Evolutionary conservation across 2,113 vertebrate species (phyloP), one percentile per base, ranked within the genome.

Genomic region (Gymnobelideus leadbeateri): DNA sequence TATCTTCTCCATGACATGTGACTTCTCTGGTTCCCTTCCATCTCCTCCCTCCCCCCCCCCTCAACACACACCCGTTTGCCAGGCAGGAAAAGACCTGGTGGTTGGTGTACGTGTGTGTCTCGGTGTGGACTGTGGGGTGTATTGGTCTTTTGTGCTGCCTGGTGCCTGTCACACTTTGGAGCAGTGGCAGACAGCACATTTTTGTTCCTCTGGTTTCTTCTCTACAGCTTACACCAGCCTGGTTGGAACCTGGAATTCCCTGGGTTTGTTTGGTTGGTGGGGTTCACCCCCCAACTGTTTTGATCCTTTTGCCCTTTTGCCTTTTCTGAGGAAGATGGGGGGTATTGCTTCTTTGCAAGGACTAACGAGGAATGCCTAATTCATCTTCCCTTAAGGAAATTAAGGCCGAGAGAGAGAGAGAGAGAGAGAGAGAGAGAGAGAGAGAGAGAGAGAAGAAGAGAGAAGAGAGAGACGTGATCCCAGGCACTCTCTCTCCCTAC

Each of bases 331-430:
- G 97, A 98, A 98, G 98, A 97, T 98, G 95, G 50, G 47, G 98
- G 98, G 94, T 97, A 55, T 96, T 97, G 98, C 96, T 94, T 95
- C 97, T 94, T 96, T 84, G 95, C 93, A 93, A 93, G 92, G 90
- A 97, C 95, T 89, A 94, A 96, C 95, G 95, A 97, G 98, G 97
- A 98, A 97, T 96, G 91, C 0, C 96, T 95, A 51, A 92, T 98
- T 97, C 96, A 93, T 98, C 97, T 97, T 97, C 94, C 92, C 92
- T 97, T 96, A 91, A 98, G 97, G 95, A 98, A 98, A 99, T 98
- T 97, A 98, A 97, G 97, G 95, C 93, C 4, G 51, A 51, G 51
- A 51, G 51, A 51, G 51, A 51, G 51, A 51, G 51, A 51, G 51
- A 51, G 51, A 51, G 51, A 51, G 25, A 28, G 55, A 28, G 55